Evolutionary conservation across 2,888 invertebrate genomes (phyloP).

Genomic region (Heliconius ethilla): DNA sequence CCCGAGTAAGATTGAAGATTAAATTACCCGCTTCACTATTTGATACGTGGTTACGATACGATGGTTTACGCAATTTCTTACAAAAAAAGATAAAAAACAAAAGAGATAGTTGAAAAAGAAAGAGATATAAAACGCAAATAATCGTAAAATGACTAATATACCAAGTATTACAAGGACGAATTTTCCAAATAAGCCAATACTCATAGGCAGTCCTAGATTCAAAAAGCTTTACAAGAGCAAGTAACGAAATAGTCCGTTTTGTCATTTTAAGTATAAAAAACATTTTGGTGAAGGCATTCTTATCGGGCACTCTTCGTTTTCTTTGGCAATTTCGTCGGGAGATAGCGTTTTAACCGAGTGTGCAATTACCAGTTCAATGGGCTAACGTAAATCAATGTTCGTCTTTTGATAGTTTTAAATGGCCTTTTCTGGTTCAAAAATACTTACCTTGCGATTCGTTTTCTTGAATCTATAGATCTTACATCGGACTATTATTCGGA

Average conservation of each 20-base stretch:
- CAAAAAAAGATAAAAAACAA: too few species aligned
- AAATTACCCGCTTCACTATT: too few species aligned
- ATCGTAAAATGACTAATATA: neutral
- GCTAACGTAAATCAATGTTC: slow-evolving; percentile 55
- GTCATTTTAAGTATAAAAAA: slow-evolving; percentile 44
- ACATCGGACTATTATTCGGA: neutral
- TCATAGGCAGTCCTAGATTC: slow-evolving; percentile 48
- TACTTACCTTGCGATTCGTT: slow-evolving; percentile 20
- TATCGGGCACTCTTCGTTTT: slow-evolving; percentile 56
- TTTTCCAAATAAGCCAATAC: slow-evolving; percentile 52
- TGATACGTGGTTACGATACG: too few species aligned
- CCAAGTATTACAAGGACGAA: neutral
- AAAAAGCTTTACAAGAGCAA: slow-evolving; percentile 50
- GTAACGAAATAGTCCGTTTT: slow-evolving; percentile 43
- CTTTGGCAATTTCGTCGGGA: slow-evolving; percentile 48
- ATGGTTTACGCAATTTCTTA: too few species aligned
- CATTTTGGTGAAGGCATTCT: slow-evolving; percentile 51
- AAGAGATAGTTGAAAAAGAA: too few species aligned
- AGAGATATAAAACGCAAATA: neutral
- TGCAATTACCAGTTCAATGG: slow-evolving; percentile 62
- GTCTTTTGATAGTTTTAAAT: slow-evolving; percentile 38
- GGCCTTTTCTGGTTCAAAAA: slow-evolving; percentile 24
- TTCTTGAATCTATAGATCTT: slow-evolving; percentile 19
- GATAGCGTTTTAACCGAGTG: slow-evolving; percentile 54
- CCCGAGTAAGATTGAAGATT: too few species aligned